These are phyloP conservation scores for Galbula dea DNA, from an alignment of 2,113 vertebrate species.

Conservation along the genomic window DNA sequence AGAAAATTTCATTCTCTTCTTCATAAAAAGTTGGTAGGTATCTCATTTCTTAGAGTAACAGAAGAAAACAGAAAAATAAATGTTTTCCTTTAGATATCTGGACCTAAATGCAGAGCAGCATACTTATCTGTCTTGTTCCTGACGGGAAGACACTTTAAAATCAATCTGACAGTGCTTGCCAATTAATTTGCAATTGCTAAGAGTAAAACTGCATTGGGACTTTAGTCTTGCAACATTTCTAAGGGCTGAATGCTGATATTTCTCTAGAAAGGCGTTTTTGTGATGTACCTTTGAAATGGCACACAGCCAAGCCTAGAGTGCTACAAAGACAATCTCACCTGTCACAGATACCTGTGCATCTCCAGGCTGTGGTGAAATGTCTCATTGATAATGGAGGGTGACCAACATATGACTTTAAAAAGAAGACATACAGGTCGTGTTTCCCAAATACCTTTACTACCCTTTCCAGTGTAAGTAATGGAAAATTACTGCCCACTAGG, in stretches of 20 bases:
- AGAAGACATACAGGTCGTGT: background rate
- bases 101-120: background rate
- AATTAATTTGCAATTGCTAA: background rate
- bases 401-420: background rate
- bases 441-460: background rate
- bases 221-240: background rate
- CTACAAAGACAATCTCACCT: background rate
- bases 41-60: background rate
- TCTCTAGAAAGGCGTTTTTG: background rate
- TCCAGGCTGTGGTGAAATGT: background rate
- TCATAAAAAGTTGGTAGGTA: background rate
- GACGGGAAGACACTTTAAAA: background rate
- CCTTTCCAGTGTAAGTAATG: background rate
- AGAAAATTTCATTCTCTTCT: background rate
- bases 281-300: background rate
- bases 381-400: background rate
- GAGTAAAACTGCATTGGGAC: background rate
- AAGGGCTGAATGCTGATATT: background rate
- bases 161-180: background rate
- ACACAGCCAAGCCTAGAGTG: background rate
- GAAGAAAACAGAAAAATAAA: background rate
- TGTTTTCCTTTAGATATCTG: background rate
- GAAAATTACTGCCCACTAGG: background rate
- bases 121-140: background rate
- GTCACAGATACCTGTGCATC: background rate